These are phyloP conservation scores for Lethenteron camtschaticum DNA, from an alignment of 2,113 vertebrate species.

Conservation along the genomic window DNA sequence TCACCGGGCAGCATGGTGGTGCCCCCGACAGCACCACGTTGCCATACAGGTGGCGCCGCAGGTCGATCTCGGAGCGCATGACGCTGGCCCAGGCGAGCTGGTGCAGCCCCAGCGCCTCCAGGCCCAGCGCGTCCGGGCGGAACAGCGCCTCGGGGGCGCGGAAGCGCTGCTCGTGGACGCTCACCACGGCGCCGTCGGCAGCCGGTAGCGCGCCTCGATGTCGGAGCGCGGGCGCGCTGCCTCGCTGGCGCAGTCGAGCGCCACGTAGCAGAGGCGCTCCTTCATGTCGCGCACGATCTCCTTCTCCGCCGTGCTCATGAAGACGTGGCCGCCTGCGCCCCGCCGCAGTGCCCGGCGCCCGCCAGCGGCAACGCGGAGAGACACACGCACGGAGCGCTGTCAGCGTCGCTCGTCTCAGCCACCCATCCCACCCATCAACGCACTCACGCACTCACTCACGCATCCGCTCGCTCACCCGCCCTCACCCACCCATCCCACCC, in stretches of 20 bases:
- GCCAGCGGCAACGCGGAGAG: too few species aligned
- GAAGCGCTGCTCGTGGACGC: slow-evolving; percentile 13
- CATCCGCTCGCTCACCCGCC: too few species aligned
- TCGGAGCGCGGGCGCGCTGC: neutral
- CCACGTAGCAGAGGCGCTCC: slow-evolving; percentile 21
- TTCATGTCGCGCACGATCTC: slow-evolving; percentile 18
- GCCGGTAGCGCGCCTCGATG: slow-evolving; percentile 7
- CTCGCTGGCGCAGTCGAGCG: neutral
- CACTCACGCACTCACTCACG: too few species aligned
- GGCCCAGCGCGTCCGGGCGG: slow-evolving; percentile 8
- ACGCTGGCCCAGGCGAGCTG: slow-evolving; percentile 14
- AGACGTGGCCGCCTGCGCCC: slow-evolving; percentile 7
- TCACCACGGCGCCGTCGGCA: slow-evolving; percentile 9
- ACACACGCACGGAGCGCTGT: too few species aligned
- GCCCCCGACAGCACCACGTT: slow-evolving; percentile 11
- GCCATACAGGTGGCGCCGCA: slow-evolving; percentile 11
- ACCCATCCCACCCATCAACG: too few species aligned
- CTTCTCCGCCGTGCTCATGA: slow-evolving; percentile 13
- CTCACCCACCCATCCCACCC: too few species aligned
- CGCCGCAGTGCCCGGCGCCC: too few species aligned
- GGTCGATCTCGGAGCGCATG: neutral
- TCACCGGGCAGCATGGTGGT: slow-evolving; percentile 15
- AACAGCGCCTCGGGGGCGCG: slow-evolving; percentile 20
- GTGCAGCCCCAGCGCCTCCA: slow-evolving; percentile 13
- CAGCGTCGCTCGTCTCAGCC: too few species aligned